phyloP scores from a whole-genome alignment of 2,888 invertebrate species.

The Dicyrtoma fusca region DNA sequence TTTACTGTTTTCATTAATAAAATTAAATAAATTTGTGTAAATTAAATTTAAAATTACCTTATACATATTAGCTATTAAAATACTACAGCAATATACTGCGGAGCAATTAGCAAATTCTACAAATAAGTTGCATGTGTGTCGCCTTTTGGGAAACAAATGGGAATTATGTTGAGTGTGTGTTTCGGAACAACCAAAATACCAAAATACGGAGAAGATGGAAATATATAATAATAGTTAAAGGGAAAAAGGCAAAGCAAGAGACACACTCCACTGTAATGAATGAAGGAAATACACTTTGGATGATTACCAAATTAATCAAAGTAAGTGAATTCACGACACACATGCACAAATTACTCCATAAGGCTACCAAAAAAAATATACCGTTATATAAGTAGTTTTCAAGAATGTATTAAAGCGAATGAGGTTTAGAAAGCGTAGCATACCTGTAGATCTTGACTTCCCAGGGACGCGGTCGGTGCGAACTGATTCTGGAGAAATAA shows the following conservation, averaged over 20 bases:
- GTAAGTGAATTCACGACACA: background rate
- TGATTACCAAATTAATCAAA: background rate
- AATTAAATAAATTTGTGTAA: background rate
- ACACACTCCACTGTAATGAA: too few relatives aligned
- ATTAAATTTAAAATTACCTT: conserved; percentile 9
- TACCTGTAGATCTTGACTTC: conserved; percentile 60
- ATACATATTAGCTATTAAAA: background rate
- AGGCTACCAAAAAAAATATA: background rate
- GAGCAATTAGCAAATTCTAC: too few relatives aligned
- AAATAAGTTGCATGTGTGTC: background rate
- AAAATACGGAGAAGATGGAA: too few relatives aligned
- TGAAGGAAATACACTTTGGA: too few relatives aligned
- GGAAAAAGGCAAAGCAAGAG: too few relatives aligned
- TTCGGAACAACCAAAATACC: too few relatives aligned
- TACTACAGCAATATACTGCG: too few relatives aligned
- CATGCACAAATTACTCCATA: too few relatives aligned
- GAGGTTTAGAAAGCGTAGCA: background rate
- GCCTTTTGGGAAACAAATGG: background rate
- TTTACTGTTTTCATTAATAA: too few relatives aligned
- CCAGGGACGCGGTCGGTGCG: conserved; percentile 59
- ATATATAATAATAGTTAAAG: too few relatives aligned
- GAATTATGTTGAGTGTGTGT: too few relatives aligned
- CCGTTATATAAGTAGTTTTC: background rate
- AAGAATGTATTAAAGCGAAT: background rate
- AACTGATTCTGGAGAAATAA: conserved; percentile 61